Evolutionary conservation across 2,113 vertebrate genomes (phyloP), one percentile per base, ranked within the genome.

Genomic region (Cacatua alba): DNA sequence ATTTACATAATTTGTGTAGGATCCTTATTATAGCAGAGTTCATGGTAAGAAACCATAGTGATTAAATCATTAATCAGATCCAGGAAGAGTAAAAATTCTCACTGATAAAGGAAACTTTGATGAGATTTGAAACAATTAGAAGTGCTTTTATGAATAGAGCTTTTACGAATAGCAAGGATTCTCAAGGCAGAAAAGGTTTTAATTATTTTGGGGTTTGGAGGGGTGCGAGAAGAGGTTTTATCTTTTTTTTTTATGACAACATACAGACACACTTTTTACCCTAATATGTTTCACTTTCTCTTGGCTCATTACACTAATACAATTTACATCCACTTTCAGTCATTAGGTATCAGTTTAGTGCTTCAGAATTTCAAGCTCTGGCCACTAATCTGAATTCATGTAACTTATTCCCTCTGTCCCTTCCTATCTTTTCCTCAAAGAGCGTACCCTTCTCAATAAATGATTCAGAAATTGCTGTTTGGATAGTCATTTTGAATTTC

Each of bases 281-380:
- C 49, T 63, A 85, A 74, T 64, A 53, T 28, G 28, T 51, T 79
- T 91, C 41, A 91, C 10, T 75, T 88, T 94, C 69, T 91, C 60
- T 76, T 60, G 43, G 52, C 85, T 97, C 72, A 86, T 96, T 97
- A 96, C 74, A 90, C 29, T 53, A 82, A 85, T 75, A 95, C 41
- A 85, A 92, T 87, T 97, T 95, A 84, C 37, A 90, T 81, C 62
- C 72, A 95, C 62, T 97, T 96, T 96, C 52, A 88, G 82, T 81
- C 65, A 92, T 92, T 97, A 96, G 75, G 53, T 53, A 91, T 90
- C 60, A 64, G 88, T 86, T 95, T 62, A 43, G 82, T n/a, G 29
- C 41, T 63, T 71, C 33, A 85, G 39, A 65, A 20, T 62, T 97
- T 64, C 59, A 82, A 91, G 51, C 74, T 68, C 85, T 71, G 44